Evolutionary conservation across 2,797 vertebrate species (phyloP), one percentile per base, ranked within the genome.

Genomic region (Myoxocephalus aenaeus): DNA sequence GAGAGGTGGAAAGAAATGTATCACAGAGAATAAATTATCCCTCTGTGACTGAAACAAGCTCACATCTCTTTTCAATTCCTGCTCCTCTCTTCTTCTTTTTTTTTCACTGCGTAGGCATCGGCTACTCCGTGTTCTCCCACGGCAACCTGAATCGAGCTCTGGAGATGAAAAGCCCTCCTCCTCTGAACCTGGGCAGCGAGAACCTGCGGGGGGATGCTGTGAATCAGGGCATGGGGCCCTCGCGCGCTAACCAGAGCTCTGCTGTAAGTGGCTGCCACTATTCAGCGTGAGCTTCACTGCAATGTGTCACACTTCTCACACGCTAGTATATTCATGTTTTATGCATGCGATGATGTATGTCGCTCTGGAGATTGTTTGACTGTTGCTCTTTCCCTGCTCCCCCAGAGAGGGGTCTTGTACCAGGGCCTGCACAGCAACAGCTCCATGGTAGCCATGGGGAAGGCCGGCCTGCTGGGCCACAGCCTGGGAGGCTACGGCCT

Each of bases 41-140:
- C 25, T 69, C 34, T 50, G 59, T 62, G 57, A 75, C 61, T 73
- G 74, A 86, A 86, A 88, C 62, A 73, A 36, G 42, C 86, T 90
- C 89, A 90, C 87, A 88, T 92, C 89, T 91, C 85, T 86, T 94
- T 94, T 95, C 92, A 93, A 90, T 92, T 93, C 80, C 90, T 51
- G 65, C 88, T 86, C 42, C 66, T 27, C 53, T 27, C 53, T 87
- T 44, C 38, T 32, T 32, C 7, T 34, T 8, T 7, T 34, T 85
- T 46, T 88, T 51, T 84, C 63, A 36, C 85, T 82, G 4, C 4
- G 13, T 84, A 97, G 97, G 96, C 71, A 91, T 97, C 1, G 89
- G 95, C 80, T 97, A 97, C 90, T 95, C 97, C 0, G 87, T 97
- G 84, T 96, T 97, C 92, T 94, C 97, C 0, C 86, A 96, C 0